These are phyloP conservation scores for Trachymyrmex cornetzi DNA, from an alignment of 1,140 invertebrate genomes.

Conservation along the genomic window DNA sequence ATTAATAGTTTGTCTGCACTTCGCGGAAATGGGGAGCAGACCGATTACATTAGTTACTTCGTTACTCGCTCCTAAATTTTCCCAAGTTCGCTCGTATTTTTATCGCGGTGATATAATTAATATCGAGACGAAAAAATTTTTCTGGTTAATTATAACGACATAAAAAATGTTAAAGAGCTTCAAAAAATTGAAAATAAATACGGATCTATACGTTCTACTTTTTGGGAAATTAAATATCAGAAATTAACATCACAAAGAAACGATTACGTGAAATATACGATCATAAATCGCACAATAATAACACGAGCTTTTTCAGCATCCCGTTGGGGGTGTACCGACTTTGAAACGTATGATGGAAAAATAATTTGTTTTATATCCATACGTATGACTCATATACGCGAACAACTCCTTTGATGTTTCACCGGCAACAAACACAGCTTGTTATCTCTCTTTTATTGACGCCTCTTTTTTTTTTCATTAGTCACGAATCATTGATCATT, in stretches of 20 bases:
- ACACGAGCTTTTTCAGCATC: background rate
- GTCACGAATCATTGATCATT: background rate
- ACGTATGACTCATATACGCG: background rate
- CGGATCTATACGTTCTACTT: background rate
- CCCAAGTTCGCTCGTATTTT: constrained; percentile 21
- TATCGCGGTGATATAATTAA: constrained; percentile 3
- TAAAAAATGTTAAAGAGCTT: background rate
- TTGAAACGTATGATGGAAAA: constrained; percentile 28
- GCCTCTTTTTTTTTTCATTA: constrained; percentile 31
- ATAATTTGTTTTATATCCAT: constrained; percentile 29
- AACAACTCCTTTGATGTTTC: constrained; percentile 13
- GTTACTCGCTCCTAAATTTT: constrained; percentile 2
- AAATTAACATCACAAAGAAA: constrained; percentile 8
- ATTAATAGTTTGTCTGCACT: background rate
- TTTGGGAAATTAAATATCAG: background rate
- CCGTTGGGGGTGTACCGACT: background rate
- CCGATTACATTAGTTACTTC: constrained; percentile 22
- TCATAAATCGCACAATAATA: constrained; percentile 7
- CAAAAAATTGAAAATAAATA: background rate
- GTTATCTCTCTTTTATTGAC: background rate
- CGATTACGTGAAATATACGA: background rate
- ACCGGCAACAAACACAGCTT: background rate
- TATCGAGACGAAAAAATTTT: constrained; percentile 10
- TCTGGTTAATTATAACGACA: background rate
- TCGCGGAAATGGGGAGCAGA: background rate